phyloP scores from a whole-genome alignment of 2,888 invertebrate species.

The Drosophila testacea region DNA sequence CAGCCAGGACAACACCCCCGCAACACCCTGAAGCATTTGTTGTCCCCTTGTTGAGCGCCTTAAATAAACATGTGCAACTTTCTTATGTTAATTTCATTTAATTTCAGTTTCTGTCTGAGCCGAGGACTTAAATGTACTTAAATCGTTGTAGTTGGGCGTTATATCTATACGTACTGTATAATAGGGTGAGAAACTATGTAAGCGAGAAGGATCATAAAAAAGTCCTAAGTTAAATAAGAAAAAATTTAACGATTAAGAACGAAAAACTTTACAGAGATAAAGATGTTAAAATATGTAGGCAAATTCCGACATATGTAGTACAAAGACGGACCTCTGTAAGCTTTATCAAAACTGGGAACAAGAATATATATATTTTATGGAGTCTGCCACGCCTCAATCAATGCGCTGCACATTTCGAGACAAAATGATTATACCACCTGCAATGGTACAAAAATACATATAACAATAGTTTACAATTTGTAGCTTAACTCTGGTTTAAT shows the following conservation, averaged over 20 bases:
- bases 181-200: not conserved
- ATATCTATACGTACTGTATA: not conserved
- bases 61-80: conserved; percentile 45
- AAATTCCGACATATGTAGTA: too few relatives aligned
- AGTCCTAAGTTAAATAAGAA: too few relatives aligned
- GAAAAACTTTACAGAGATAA: too few relatives aligned
- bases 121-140: conserved; percentile 10
- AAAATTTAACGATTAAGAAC: too few relatives aligned
- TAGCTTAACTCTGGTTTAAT: not conserved
- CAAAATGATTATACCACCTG: not conserved
- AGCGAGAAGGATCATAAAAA: too few relatives aligned
- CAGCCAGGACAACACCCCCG: not conserved
- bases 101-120: conserved; percentile 4
- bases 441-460: not conserved
- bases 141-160: conserved; percentile 1
- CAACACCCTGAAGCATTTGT: conserved; percentile 19
- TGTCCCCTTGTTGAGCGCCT: conserved; percentile 23
- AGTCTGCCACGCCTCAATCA: too few relatives aligned
- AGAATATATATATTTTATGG: too few relatives aligned
- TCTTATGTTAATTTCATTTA: conserved; percentile 44
- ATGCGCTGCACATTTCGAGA: not conserved
- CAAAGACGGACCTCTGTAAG: too few relatives aligned
- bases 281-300: too few relatives aligned
- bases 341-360: too few relatives aligned
- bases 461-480: not conserved